Base-by-base conservation (phyloP, 2,797 vertebrate genomes). In the Sebastes nivosus region DNA sequence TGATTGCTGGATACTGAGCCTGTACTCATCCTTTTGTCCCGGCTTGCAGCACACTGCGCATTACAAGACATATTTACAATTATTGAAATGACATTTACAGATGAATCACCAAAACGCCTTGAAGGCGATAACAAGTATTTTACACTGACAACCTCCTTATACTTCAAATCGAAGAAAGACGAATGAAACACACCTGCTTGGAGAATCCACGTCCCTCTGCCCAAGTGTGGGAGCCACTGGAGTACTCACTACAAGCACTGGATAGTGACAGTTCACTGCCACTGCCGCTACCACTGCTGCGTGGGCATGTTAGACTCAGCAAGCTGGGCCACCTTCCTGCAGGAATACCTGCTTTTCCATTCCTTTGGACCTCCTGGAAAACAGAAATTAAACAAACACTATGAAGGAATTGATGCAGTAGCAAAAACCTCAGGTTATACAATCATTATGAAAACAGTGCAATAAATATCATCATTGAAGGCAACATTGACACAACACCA, bases 151-250 rank as follows among this genome's bases (percentile, higher is more conserved):
- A 54, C 4, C 14, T 30, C 6, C 18, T 30, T 2, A 30, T 20
- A 64, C 6, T 60, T 71, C 0, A 54, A 30, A 69, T 11, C 14
- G 10, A 79, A 46, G 3, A 4, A 72, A 46, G 8, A 8, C 46
- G 2, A 32, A 34, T 32, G 4, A 61, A 57, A 70, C 60, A 6
- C 5, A 97, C 97, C 95, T 95, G 96, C 92, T 96, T 97, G 80
- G 96, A 96, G 79, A 89, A 93, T 72, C 95, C 95, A 72, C 95
- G 97, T 63, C 96, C 96, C 42, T 97, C 96, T 13, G 96, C 96
- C 97, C 97, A 97, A 0, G 97, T 97, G 77, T 94, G 96, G 79
- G 97, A 98, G 63, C 97, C 94, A 22, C 96, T 97, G 88, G 97
- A 98, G 92, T 96, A 96, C 88, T 97, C 97, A 34, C 97, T 98